phyloP scores from a whole-genome alignment of 2,113 vertebrate genomes.

The Apodemus sylvaticus region DNA sequence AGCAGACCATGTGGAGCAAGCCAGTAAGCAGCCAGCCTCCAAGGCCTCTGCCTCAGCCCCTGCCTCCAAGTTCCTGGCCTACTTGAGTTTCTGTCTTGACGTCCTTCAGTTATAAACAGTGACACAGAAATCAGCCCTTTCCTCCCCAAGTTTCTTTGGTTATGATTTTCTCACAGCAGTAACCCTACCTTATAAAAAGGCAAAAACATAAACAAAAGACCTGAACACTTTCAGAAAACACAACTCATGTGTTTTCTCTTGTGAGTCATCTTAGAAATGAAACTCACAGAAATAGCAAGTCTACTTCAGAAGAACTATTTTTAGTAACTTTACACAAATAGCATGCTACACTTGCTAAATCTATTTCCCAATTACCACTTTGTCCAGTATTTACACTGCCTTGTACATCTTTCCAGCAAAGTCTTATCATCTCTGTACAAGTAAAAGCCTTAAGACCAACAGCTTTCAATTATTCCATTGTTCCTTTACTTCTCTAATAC shows the following conservation, averaged over 20 bases:
- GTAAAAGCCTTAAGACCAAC: neutral
- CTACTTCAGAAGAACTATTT: neutral
- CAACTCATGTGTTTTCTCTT: neutral
- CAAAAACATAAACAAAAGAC: neutral
- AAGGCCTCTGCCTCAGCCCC: neutral
- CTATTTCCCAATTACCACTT: neutral
- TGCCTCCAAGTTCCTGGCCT: neutral
- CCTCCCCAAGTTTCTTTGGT: neutral
- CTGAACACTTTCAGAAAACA: neutral
- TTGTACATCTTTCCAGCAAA: neutral
- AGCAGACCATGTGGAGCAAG: neutral
- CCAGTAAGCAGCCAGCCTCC: neutral
- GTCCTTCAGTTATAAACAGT: neutral
- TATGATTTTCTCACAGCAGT: neutral
- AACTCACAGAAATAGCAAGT: neutral
- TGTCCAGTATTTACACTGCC: neutral
- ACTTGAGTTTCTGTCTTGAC: neutral
- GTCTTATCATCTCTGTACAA: neutral
- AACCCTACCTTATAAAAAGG: neutral
- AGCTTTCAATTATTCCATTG: neutral
- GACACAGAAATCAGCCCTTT: neutral
- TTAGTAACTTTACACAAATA: neutral
- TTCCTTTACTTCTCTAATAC: neutral
- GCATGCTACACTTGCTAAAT: neutral
- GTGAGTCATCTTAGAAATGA: constrained; percentile 15